Conservation (phyloP, 1,140 invertebrate genomes). For the Drosophila pseudoobscura region DNA sequence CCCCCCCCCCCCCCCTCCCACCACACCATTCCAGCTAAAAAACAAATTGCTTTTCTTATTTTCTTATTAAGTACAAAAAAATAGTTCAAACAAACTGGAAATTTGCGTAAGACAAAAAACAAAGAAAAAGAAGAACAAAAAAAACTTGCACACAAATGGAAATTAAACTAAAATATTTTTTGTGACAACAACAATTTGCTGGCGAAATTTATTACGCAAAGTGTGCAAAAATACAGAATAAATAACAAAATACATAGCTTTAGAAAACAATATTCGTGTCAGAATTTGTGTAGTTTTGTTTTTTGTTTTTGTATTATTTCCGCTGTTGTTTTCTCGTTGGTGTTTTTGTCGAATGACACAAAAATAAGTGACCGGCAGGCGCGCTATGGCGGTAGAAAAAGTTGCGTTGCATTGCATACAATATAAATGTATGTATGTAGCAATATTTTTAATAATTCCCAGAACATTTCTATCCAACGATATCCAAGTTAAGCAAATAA, state of each 20-base stretch:
- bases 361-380: constrained; percentile 20
- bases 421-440: too few species aligned
- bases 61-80: not conserved
- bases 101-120: constrained; percentile 31
- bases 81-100: constrained; percentile 6
- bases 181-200: constrained; percentile 7
- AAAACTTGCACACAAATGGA: not conserved
- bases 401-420: constrained; percentile 4
- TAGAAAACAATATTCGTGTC: constrained; percentile 45
- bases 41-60: constrained; percentile 4
- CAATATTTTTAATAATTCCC: not conserved
- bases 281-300: constrained; percentile 31
- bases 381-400: too few species aligned
- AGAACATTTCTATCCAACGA: not conserved
- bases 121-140: constrained; percentile 7
- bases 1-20: too few species aligned
- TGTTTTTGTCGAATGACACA: constrained; percentile 27
- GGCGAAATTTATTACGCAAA: constrained; percentile 1
- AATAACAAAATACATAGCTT: constrained; percentile 25
- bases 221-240: constrained; percentile 3
- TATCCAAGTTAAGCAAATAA: too few species aligned
- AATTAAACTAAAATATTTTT: constrained; percentile 14
- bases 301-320: constrained; percentile 33
- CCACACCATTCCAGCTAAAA: too few species aligned
- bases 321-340: constrained; percentile 12